Conservation (phyloP, 2,113 vertebrate species). For the Oenanthe melanoleuca region DNA sequence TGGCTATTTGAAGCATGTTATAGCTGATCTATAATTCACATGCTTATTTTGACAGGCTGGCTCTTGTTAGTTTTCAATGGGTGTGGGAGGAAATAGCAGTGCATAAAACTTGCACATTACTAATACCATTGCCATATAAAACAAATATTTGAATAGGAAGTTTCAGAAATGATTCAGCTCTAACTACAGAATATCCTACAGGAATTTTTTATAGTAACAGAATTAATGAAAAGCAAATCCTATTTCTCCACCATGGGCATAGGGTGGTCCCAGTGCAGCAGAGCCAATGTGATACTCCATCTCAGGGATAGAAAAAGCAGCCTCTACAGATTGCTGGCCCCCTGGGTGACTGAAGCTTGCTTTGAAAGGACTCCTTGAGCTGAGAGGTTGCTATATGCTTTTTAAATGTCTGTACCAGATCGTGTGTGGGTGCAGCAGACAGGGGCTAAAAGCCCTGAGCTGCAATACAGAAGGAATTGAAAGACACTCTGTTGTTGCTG, state of each 20-base stretch:
- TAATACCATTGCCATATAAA: conserved; percentile 79
- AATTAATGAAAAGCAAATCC: conserved; percentile 71
- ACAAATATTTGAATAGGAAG: conserved; percentile 75
- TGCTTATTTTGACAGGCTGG: conserved; percentile 67
- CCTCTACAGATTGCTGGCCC: conserved; percentile 10
- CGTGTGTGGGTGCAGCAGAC: conserved; percentile 55
- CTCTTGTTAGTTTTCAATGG: conserved; percentile 74
- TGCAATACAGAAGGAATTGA: conserved; percentile 25
- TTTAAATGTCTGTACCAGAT: conserved; percentile 40
- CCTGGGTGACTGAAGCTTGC: conserved; percentile 15
- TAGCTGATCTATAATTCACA: conserved; percentile 64
- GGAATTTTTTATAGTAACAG: conserved; percentile 72
- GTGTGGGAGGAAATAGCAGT: conserved; percentile 73
- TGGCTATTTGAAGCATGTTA: conserved; percentile 59
- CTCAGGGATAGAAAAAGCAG: conserved; percentile 16
- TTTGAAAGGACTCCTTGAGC: conserved; percentile 48
- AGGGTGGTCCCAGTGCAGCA: conserved; percentile 42
- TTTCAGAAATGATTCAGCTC: conserved; percentile 77
- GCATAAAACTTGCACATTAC: conserved; percentile 77
- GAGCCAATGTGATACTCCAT: neutral
- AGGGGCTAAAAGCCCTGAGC: conserved; percentile 49
- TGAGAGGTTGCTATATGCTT: conserved; percentile 31
- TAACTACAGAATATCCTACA: conserved; percentile 74
- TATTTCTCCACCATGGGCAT: conserved; percentile 24
- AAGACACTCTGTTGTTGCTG: conserved; percentile 19